These are phyloP conservation scores for Lates japonicus DNA, from an alignment of 2,797 vertebrate species.

Conservation along the genomic window DNA sequence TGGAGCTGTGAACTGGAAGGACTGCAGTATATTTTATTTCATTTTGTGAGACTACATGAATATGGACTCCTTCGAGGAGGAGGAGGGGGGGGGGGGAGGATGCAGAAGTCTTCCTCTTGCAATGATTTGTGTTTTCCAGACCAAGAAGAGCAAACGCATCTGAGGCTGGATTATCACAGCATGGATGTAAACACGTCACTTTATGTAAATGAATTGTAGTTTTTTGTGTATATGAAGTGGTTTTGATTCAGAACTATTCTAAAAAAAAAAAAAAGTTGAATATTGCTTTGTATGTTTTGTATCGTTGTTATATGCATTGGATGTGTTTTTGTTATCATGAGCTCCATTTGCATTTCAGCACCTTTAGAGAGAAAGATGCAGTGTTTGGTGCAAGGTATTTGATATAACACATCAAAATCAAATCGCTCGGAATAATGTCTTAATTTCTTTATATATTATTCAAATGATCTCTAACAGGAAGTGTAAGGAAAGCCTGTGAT, in stretches of 20 bases:
- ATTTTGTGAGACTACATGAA: slow-evolving; percentile 31
- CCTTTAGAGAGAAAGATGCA: slow-evolving; percentile 26
- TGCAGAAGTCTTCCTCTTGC: slow-evolving; percentile 46
- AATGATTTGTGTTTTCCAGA: slow-evolving; percentile 28
- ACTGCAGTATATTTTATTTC: slow-evolving; percentile 43
- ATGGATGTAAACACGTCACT: slow-evolving; percentile 61
- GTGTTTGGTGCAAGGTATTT: slow-evolving; percentile 55
- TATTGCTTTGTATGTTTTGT: slow-evolving; percentile 78
- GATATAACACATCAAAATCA: slow-evolving; percentile 42
- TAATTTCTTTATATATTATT: slow-evolving; percentile 53
- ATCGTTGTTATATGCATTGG: slow-evolving; percentile 70
- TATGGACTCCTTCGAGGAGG: slow-evolving; percentile 18
- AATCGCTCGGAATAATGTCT: slow-evolving; percentile 41
- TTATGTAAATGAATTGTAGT: slow-evolving; percentile 65
- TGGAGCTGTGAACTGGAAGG: slow-evolving; percentile 51
- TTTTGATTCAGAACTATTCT: slow-evolving; percentile 46
- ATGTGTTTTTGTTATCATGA: slow-evolving; percentile 55
- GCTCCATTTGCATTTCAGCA: slow-evolving; percentile 47
- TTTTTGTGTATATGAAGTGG: slow-evolving; percentile 39
- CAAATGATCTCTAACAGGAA: slow-evolving; percentile 31
- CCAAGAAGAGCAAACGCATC: slow-evolving; percentile 12
- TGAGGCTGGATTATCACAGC: slow-evolving; percentile 35
- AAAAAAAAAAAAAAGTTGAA: slow-evolving; percentile 26
- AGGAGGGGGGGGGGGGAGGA: not conserved
- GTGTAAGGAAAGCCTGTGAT: slow-evolving; percentile 21